These are phyloP conservation scores for Rutpela maculata DNA, from an alignment of 2,888 invertebrate species.

Conservation along the genomic window DNA sequence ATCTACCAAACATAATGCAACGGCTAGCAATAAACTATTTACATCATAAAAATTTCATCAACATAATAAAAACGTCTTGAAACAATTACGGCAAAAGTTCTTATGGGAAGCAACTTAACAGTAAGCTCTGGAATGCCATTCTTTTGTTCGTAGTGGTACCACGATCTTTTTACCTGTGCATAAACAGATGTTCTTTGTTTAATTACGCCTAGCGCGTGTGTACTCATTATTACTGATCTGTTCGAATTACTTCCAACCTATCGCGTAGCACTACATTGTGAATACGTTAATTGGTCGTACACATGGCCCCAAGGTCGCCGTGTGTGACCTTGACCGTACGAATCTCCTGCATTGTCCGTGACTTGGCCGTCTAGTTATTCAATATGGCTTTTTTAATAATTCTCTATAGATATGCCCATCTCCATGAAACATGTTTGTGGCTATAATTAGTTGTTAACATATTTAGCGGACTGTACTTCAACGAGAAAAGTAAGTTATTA, in stretches of 20 bases:
- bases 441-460: too few species aligned
- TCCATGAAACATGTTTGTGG: neutral
- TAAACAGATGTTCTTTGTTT: constrained; percentile 27
- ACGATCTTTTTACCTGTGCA: neutral
- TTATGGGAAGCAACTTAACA: constrained; percentile 32
- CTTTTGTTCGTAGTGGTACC: constrained; percentile 26
- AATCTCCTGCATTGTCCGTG: constrained; percentile 39
- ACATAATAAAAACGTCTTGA: constrained; percentile 1
- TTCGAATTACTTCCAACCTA: constrained; percentile 1
- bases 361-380: neutral
- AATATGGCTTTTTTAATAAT: constrained; percentile 8
- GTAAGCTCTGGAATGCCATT: constrained; percentile 42
- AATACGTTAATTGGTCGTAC: constrained; percentile 22
- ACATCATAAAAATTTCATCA: neutral
- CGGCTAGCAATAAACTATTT: neutral
- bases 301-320: constrained; percentile 41
- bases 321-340: constrained; percentile 44
- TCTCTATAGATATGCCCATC: neutral
- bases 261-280: constrained; percentile 1
- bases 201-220: neutral
- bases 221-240: neutral
- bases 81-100: constrained; percentile 22
- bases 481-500: too few species aligned
- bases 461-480: too few species aligned
- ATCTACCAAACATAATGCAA: neutral